Conservation (phyloP, 1,140 invertebrate species). For the Achroia grisella region DNA sequence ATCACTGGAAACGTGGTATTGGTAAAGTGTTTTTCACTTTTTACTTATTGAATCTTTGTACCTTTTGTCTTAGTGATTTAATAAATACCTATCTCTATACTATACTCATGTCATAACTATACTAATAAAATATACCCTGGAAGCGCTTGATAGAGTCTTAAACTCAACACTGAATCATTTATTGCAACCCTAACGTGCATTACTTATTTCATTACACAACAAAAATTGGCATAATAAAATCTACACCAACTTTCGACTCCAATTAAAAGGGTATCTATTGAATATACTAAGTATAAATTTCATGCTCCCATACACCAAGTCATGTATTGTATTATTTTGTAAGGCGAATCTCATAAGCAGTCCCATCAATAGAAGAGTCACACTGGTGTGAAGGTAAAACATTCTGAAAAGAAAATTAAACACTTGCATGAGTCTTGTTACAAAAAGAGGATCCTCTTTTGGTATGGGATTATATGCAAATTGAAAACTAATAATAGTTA, state of each 20-base stretch:
- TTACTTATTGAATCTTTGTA: too few species aligned
- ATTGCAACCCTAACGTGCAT: background rate
- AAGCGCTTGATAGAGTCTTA: too few species aligned
- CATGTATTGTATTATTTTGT: conserved; percentile 29
- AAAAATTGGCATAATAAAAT: background rate
- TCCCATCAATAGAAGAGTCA: conserved; percentile 25
- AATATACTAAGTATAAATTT: conserved; percentile 25
- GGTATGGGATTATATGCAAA: too few species aligned
- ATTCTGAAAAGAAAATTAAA: conserved; percentile 31
- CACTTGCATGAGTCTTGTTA: background rate
- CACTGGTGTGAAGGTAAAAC: conserved; percentile 38
- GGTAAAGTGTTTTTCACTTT: too few species aligned
- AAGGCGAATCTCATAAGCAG: conserved; percentile 33
- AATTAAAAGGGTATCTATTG: background rate
- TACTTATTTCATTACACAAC: background rate
- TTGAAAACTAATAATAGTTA: too few species aligned
- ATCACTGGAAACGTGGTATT: too few species aligned
- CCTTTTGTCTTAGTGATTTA: too few species aligned
- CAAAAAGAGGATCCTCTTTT: too few species aligned
- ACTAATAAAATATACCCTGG: too few species aligned
- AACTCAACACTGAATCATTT: too few species aligned
- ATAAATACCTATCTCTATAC: too few species aligned
- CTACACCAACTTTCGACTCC: background rate
- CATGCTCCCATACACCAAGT: conserved; percentile 30
- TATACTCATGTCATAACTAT: too few species aligned